A percentile compares a stretch with the other conserved stretches of the same genome.
These are phyloP conservation scores for Sphaeramia orbicularis DNA, from an alignment of 2,797 vertebrate genomes.

Conservation along the genomic window DNA sequence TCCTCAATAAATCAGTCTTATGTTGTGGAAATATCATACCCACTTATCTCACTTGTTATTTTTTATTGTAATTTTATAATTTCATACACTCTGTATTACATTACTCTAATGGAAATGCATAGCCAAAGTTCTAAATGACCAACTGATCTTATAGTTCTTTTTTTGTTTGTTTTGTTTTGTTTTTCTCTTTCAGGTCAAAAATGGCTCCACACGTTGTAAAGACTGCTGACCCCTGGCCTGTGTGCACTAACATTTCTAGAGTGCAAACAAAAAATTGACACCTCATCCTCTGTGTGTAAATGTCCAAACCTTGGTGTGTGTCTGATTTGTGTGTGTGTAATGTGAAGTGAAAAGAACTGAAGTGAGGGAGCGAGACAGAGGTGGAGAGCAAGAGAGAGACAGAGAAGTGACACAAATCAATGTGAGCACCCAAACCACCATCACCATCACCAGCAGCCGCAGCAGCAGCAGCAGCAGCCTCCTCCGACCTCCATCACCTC, in stretches of 20 bases:
- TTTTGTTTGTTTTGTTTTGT: too few species aligned
- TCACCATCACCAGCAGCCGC: slow-evolving; percentile 54
- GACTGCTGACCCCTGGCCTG: too few species aligned
- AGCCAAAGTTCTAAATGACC: too few species aligned
- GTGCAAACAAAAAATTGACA: slow-evolving; percentile 62
- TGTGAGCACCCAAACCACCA: slow-evolving; percentile 70
- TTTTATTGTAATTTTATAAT: too few species aligned
- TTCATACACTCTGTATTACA: too few species aligned
- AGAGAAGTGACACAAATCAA: slow-evolving; percentile 79
- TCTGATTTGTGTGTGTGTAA: slow-evolving; percentile 83
- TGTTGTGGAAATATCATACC: too few species aligned
- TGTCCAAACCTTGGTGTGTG: slow-evolving; percentile 82
- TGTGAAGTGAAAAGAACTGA: slow-evolving; percentile 75
- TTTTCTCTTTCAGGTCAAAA: too few species aligned
- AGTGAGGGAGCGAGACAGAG: slow-evolving; percentile 64
- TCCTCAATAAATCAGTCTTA: too few species aligned
- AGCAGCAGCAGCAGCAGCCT: slow-evolving; percentile 30
- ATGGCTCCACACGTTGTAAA: too few species aligned
- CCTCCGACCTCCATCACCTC: slow-evolving; percentile 73
- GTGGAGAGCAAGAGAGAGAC: slow-evolving; percentile 63
- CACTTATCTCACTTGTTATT: too few species aligned
- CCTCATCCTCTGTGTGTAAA: slow-evolving; percentile 73
- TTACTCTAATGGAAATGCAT: too few species aligned
- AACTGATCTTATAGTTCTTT: too few species aligned
- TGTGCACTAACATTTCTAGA: slow-evolving; percentile 41